Percentiles rank a stretch among this genome's conserved stretches.
These are phyloP conservation scores for Pseudoips prasinana DNA, from an alignment of 2,888 invertebrate species.

Conservation along the genomic window DNA sequence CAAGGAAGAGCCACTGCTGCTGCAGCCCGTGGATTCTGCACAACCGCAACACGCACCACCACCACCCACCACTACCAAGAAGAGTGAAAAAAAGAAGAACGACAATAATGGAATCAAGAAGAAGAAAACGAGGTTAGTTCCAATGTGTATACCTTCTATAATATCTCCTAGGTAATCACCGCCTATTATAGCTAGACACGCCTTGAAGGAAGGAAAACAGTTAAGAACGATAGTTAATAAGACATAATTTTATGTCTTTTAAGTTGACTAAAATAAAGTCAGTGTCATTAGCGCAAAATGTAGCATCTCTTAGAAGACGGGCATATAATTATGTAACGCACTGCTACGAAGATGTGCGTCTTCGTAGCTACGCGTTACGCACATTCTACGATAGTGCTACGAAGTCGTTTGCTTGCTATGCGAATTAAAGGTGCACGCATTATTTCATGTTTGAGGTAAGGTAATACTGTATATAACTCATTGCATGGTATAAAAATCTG, in stretches of 20 bases:
- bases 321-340: too few species aligned
- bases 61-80: conserved; percentile 79
- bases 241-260: too few species aligned
- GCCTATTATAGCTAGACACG: too few species aligned
- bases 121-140: conserved; percentile 92
- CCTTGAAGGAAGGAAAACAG: too few species aligned
- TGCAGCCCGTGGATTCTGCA: conserved; percentile 61
- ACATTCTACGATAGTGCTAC: not conserved
- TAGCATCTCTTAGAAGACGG: too few species aligned
- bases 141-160: not conserved
- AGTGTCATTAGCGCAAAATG: too few species aligned
- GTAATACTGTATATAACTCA: too few species aligned
- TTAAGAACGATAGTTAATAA: too few species aligned
- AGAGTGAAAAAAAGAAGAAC: conserved; percentile 90
- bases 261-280: too few species aligned
- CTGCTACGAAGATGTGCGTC: conserved; percentile 14
- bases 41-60: conserved; percentile 51
- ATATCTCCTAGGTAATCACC: not conserved
- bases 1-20: conserved; percentile 71
- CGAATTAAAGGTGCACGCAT: too few species aligned
- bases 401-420: not conserved
- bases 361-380: not conserved
- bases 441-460: too few species aligned
- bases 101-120: conserved; percentile 94
- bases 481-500: too few species aligned